These are phyloP conservation scores for Manduca sexta DNA, from an alignment of 1,140 invertebrate species.

Conservation along the genomic window DNA sequence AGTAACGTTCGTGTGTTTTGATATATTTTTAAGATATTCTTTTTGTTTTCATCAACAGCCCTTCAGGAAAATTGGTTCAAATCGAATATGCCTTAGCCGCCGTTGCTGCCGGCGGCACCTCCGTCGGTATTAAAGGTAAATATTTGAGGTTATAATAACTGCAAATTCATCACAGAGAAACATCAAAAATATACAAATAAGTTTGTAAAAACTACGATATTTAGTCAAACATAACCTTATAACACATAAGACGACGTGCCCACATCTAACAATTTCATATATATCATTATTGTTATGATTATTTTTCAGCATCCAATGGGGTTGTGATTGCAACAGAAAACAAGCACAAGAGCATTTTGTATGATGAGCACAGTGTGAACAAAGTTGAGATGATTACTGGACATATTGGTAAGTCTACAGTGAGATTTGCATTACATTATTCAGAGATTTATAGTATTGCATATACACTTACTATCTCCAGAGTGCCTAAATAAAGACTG, in stretches of 20 bases:
- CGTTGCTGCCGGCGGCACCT: slow-evolving; percentile 98
- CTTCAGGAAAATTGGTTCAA: slow-evolving; percentile 99
- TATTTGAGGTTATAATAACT: slow-evolving; percentile 44
- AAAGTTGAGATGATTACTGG: slow-evolving; percentile 97
- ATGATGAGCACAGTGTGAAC: slow-evolving; percentile 96
- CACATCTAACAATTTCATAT: no score
- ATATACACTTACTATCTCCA: no score
- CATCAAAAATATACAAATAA: neutral
- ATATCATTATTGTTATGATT: no score
- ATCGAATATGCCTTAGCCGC: slow-evolving; percentile 99
- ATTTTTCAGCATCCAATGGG: slow-evolving; percentile 86
- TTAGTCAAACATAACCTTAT: no score
- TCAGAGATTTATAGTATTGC: no score
- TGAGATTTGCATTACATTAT: no score
- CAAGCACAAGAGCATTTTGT: slow-evolving; percentile 97
- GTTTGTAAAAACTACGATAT: no score
- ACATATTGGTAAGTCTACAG: slow-evolving; percentile 73
- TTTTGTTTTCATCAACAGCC: slow-evolving; percentile 78
- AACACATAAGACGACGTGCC: no score
- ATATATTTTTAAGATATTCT: neutral
- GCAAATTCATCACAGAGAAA: neutral
- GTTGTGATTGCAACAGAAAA: slow-evolving; percentile 99
- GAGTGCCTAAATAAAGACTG: no score
- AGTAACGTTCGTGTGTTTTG: neutral
- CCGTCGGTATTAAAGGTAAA: slow-evolving; percentile 97